Evolutionary conservation across 2,797 vertebrate genomes (phyloP).

Genomic region (Typhlichthys eigenmanni): DNA sequence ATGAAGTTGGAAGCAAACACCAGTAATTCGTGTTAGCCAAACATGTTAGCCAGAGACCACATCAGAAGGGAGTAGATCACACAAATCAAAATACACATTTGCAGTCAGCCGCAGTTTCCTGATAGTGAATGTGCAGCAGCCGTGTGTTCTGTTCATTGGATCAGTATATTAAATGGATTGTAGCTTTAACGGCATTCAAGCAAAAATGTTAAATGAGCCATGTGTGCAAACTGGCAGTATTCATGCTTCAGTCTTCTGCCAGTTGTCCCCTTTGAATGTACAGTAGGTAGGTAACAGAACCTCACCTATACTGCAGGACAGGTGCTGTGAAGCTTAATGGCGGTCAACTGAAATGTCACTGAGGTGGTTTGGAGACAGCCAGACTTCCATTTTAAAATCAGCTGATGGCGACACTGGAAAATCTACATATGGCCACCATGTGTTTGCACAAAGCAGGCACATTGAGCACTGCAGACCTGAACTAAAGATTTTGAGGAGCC

Average conservation of each 20-base stretch:
- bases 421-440: constrained; percentile 52
- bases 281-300: constrained; percentile 23
- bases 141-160: constrained; percentile 30
- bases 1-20: constrained; percentile 64
- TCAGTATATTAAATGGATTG: constrained; percentile 11
- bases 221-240: constrained; percentile 42
- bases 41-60: constrained; percentile 45
- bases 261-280: constrained; percentile 45
- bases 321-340: constrained; percentile 18
- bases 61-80: constrained; percentile 56
- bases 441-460: constrained; percentile 23
- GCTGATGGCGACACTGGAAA: constrained; percentile 29
- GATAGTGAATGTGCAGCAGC: constrained; percentile 24
- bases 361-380: constrained; percentile 55
- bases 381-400: constrained; percentile 30
- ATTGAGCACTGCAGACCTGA: constrained; percentile 9
- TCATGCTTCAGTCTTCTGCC: constrained; percentile 44
- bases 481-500: neutral
- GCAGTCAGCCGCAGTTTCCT: constrained; percentile 43
- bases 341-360: constrained; percentile 24
- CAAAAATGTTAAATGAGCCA: constrained; percentile 43
- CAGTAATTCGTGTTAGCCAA: constrained; percentile 43
- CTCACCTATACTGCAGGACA: constrained; percentile 4
- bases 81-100: constrained; percentile 54
- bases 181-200: constrained; percentile 38